Conservation (phyloP, 2,113 vertebrate species). For the Cardinalis cardinalis region DNA sequence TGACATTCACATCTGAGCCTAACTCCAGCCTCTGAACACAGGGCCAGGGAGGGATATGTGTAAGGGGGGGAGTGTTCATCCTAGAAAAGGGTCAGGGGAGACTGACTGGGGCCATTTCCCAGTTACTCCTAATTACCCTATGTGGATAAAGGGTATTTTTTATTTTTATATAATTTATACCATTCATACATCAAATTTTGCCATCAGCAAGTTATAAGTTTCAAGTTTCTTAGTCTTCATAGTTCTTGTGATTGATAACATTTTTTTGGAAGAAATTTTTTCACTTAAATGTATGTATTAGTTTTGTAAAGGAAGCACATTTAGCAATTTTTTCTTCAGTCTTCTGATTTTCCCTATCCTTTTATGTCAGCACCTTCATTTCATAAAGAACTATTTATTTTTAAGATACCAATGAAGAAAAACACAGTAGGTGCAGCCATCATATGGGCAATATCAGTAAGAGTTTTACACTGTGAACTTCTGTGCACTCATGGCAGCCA, state of each 20-base stretch:
- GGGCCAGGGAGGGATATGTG: accelerated
- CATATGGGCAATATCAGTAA: neutral
- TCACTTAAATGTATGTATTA: neutral
- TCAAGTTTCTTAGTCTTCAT: neutral
- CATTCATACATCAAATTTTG: neutral
- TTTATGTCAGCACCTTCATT: neutral
- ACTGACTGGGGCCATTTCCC: neutral
- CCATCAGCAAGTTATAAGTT: neutral
- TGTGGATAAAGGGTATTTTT: neutral
- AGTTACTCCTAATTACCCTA: neutral
- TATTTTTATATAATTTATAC: neutral
- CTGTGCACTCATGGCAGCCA: neutral
- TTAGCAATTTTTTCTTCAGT: neutral
- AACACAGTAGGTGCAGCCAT: neutral
- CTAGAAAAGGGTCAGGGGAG: neutral
- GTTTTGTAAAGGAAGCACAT: neutral
- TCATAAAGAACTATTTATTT: neutral
- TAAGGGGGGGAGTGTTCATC: accelerated
- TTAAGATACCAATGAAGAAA: neutral
- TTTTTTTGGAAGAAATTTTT: neutral
- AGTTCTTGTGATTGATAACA: neutral
- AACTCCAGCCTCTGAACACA: neutral
- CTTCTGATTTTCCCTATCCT: neutral
- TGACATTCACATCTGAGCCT: neutral
- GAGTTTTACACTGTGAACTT: neutral